phyloP scores from a whole-genome alignment of 2,797 vertebrate genomes.

The Mionectes olivaceus region DNA sequence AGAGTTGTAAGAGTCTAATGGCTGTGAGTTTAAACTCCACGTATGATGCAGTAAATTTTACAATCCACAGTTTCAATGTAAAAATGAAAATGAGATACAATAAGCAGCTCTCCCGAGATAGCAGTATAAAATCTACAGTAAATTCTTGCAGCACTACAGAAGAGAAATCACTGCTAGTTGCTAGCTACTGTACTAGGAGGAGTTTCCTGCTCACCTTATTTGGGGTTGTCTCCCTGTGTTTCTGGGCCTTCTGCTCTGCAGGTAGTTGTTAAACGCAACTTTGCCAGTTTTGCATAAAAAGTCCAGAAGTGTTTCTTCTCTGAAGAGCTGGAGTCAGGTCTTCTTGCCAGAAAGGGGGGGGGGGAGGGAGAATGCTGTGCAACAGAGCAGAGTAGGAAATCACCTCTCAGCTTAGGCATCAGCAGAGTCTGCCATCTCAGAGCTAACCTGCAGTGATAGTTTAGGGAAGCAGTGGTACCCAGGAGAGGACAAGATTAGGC shows the following conservation, averaged over 20 bases:
- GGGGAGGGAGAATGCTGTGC: background rate
- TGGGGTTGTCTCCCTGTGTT: background rate
- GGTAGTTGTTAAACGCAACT: background rate
- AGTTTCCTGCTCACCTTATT: background rate
- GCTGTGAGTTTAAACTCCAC: slow-evolving; percentile 43
- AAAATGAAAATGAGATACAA: slow-evolving; percentile 70
- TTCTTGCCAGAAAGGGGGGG: background rate
- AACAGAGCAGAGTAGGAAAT: background rate
- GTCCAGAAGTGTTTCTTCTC: background rate
- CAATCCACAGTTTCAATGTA: slow-evolving; percentile 66
- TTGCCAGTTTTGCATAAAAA: background rate
- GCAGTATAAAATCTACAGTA: slow-evolving; percentile 50
- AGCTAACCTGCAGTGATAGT: fast-evolving
- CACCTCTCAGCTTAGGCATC: background rate
- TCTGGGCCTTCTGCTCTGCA: background rate
- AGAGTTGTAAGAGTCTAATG: slow-evolving; percentile 70
- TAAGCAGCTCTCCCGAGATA: slow-evolving; percentile 51
- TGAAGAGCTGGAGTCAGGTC: background rate
- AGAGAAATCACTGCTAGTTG: background rate
- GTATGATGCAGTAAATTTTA: slow-evolving; percentile 66
- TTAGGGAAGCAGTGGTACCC: background rate
- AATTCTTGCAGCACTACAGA: slow-evolving; percentile 31
- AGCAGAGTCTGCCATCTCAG: background rate
- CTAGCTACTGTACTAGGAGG: slow-evolving; percentile 22
- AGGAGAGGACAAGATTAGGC: background rate